Evolutionary conservation across 2,888 invertebrate genomes (phyloP).

Genomic region (Metacarcinus magister): DNA sequence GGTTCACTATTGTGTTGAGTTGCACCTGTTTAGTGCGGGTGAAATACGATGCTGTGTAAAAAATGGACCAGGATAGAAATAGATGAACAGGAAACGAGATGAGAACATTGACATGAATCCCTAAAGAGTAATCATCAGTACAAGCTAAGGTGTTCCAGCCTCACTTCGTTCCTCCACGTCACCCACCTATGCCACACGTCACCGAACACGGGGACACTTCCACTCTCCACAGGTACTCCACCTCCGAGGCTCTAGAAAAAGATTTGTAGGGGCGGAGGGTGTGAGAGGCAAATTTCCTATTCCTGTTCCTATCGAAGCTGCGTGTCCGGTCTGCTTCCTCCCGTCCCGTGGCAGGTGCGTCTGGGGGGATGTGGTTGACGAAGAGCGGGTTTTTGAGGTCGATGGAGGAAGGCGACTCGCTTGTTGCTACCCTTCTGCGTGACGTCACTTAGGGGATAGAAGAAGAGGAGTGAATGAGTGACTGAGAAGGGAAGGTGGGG

Average conservation of each 20-base stretch:
- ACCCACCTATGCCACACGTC: conserved; percentile 79
- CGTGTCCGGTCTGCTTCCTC: not conserved
- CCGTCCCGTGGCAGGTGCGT: not conserved
- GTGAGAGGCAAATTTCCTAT: not conserved
- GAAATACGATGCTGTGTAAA: no score
- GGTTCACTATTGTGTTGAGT: no score
- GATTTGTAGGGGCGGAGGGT: conserved; percentile 52
- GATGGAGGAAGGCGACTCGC: conserved; percentile 38
- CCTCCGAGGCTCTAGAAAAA: not conserved
- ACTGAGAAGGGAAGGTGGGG: not conserved
- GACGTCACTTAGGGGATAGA: conserved; percentile 55
- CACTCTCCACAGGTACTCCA: conserved; percentile 57
- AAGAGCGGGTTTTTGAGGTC: conserved; percentile 76
- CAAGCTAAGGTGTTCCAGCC: not conserved
- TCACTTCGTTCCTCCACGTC: not conserved
- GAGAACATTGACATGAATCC: no score
- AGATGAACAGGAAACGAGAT: no score
- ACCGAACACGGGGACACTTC: conserved; percentile 79
- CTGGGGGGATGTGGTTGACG: conserved; percentile 57
- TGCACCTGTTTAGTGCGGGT: no score
- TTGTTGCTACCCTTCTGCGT: not conserved
- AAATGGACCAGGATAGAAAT: no score
- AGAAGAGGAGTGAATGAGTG: not conserved
- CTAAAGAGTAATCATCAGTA: not conserved
- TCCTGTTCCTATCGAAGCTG: not conserved